Evolutionary conservation across 2,888 invertebrate species (phyloP).

Genomic region (Torymus auratus): DNA sequence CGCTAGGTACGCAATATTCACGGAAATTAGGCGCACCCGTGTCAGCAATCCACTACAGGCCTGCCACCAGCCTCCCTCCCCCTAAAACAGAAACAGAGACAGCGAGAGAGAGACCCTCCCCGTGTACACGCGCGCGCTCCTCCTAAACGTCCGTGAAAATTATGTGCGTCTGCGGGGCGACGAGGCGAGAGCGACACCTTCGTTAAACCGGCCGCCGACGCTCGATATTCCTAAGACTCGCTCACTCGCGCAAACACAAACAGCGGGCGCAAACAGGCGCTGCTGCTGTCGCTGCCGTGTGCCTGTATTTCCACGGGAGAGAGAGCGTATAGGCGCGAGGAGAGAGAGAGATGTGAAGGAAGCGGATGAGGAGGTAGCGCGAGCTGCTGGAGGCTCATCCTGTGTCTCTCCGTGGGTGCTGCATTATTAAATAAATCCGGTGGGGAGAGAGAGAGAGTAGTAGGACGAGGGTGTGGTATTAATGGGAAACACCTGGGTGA

Average conservation of each 20-base stretch:
- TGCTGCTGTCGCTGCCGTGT: too few relatives aligned
- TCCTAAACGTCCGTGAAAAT: conserved; percentile 51
- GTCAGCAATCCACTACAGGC: conserved; percentile 17
- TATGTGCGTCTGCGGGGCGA: conserved; percentile 36
- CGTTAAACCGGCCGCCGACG: conserved; percentile 42
- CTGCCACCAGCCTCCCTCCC: neutral
- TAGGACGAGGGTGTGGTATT: too few relatives aligned
- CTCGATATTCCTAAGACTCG: conserved; percentile 52
- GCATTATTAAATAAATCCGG: conserved; percentile 45
- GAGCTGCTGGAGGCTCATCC: too few relatives aligned
- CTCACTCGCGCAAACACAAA: conserved; percentile 42
- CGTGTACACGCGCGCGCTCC: neutral
- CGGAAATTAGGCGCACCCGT: conserved; percentile 51
- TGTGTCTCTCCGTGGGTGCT: neutral
- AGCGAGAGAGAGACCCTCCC: neutral
- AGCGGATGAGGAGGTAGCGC: too few relatives aligned
- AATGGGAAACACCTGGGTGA: too few relatives aligned
- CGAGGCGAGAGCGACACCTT: conserved; percentile 49
- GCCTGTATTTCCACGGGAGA: conserved; percentile 18
- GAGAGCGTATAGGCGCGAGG: neutral
- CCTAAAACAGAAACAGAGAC: conserved; percentile 18
- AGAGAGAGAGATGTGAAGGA: neutral
- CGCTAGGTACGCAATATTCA: conserved; percentile 48
- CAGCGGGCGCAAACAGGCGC: conserved; percentile 26
- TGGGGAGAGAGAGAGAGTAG: neutral